Evolutionary conservation across 2,797 vertebrate genomes (phyloP).

Genomic region (Rousettus madagascariensis): DNA sequence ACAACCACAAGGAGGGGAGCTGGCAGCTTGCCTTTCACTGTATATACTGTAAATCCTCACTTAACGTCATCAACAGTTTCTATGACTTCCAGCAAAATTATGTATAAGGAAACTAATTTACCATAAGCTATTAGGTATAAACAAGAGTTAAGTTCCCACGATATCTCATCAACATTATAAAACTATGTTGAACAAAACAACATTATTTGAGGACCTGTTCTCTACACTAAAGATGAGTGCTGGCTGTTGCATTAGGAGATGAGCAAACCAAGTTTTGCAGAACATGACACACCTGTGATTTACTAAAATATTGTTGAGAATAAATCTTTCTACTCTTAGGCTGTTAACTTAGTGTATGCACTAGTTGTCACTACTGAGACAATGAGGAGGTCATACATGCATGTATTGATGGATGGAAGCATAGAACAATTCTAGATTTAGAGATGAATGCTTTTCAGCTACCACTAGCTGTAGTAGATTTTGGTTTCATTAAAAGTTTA

Average conservation of each 20-base stretch:
- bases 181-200: background rate
- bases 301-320: constrained; percentile 64
- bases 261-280: constrained; percentile 56
- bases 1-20: background rate
- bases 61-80: background rate
- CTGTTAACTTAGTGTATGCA: constrained; percentile 66
- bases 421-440: constrained; percentile 36
- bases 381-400: constrained; percentile 64
- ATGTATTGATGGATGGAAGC: background rate
- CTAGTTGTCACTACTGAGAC: constrained; percentile 73
- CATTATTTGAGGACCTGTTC: background rate
- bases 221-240: background rate
- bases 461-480: constrained; percentile 55
- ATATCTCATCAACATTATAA: background rate
- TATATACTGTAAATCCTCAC: background rate
- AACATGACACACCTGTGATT: constrained; percentile 72
- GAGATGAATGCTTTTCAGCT: constrained; percentile 59
- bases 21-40: background rate
- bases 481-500: constrained; percentile 69
- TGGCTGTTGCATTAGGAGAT: constrained; percentile 55
- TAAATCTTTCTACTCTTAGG: constrained; percentile 55
- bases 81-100: background rate
- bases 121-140: background rate
- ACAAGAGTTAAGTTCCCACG: background rate
- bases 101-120: background rate